A percentile compares a stretch with the other conserved stretches of the same genome.
Evolutionary conservation across 2,888 invertebrate genomes (phyloP).

Genomic region (Phyllotreta cruciferae): DNA sequence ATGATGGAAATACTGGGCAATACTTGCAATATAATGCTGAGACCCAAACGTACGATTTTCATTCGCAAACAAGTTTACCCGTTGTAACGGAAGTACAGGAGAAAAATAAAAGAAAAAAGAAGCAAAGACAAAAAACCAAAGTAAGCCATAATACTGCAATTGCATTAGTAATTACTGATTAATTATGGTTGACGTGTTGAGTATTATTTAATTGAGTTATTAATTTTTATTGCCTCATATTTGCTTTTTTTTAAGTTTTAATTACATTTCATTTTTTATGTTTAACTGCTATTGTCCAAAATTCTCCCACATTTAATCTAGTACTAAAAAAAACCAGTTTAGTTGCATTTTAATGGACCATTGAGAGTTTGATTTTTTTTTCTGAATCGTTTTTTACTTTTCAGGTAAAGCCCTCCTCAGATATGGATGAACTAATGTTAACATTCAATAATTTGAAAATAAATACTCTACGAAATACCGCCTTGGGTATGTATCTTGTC

Average conservation of each 20-base stretch:
- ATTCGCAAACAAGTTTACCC: conserved; percentile 70
- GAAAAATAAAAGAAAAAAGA: conserved; percentile 36
- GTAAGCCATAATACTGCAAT: conserved; percentile 38
- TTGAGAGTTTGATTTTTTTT: not conserved
- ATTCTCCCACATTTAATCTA: too few species aligned
- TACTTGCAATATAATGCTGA: conserved; percentile 84
- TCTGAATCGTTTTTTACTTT: conserved; percentile 39
- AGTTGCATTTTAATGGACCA: too few species aligned
- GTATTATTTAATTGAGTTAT: not conserved
- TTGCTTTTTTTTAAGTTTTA: too few species aligned
- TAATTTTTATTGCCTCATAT: not conserved
- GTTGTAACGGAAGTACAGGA: not conserved
- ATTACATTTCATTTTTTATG: too few species aligned
- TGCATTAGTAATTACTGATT: too few species aligned
- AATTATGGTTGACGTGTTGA: too few species aligned
- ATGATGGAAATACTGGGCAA: conserved; percentile 83
- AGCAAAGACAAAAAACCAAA: conserved; percentile 46
- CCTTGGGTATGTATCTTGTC: conserved; percentile 63
- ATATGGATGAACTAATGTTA: conserved; percentile 57
- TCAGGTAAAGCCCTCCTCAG: conserved; percentile 59
- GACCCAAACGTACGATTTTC: conserved; percentile 78
- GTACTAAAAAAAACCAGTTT: not conserved
- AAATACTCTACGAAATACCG: conserved; percentile 63
- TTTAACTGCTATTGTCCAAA: not conserved
- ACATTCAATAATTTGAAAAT: conserved; percentile 60